Evolutionary conservation across 2,888 invertebrate species (phyloP).

Genomic region (Mayetiola destructor): DNA sequence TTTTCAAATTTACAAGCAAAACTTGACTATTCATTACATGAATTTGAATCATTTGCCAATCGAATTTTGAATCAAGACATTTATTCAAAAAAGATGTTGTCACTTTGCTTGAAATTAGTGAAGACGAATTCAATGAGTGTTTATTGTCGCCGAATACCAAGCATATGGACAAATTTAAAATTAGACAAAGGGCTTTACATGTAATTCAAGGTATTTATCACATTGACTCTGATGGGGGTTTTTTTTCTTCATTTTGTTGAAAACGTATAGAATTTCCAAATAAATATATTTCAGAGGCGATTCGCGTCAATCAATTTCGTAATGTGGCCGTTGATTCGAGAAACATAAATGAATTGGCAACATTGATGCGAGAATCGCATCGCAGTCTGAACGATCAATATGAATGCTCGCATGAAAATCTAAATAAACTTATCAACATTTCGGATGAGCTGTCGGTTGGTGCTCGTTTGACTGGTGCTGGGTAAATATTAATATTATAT

Average conservation of each 20-base stretch:
- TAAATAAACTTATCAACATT: constrained; percentile 67
- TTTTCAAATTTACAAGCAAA: constrained; percentile 61
- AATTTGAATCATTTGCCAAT: constrained; percentile 55
- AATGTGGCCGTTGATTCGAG: constrained; percentile 40
- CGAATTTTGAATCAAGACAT: constrained; percentile 46
- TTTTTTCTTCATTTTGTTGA: no score
- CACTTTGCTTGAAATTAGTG: constrained; percentile 41
- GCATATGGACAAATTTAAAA: constrained; percentile 51
- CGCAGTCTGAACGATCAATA: constrained; percentile 68
- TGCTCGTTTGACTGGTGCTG: constrained; percentile 91
- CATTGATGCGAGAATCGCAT: constrained; percentile 81
- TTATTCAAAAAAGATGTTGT: constrained; percentile 58
- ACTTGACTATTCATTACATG: constrained; percentile 45
- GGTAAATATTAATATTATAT: constrained; percentile 36
- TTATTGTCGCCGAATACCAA: constrained; percentile 51
- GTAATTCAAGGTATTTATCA: constrained; percentile 65
- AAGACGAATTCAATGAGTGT: constrained; percentile 47
- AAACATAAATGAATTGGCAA: constrained; percentile 48
- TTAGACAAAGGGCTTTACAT: constrained; percentile 76
- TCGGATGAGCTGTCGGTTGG: constrained; percentile 57
- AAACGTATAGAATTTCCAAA: constrained; percentile 15
- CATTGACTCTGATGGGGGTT: no score
- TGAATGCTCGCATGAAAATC: constrained; percentile 81
- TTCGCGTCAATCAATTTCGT: constrained; percentile 66
- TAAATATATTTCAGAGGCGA: constrained; percentile 50